Percentiles rank a stretch among this genome's conserved stretches.
Evolutionary conservation across 1,140 invertebrate genomes (phyloP).

Genomic region (Trinorchestia longiramus): DNA sequence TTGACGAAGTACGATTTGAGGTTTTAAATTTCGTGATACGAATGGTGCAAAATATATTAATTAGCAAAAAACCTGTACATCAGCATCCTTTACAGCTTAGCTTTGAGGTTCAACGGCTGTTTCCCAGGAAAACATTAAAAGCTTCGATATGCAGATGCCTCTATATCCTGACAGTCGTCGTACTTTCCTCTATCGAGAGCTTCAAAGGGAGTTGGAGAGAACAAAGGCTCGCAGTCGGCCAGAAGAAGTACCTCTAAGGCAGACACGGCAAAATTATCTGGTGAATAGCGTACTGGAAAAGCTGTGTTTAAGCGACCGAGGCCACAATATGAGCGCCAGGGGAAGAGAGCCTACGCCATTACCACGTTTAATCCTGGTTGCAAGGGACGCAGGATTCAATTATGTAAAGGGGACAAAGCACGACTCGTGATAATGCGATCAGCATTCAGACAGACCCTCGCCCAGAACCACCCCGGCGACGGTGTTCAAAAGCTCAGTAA

Average conservation of each 20-base stretch:
- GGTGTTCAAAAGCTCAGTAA: slow-evolving; percentile 33
- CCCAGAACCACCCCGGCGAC: slow-evolving; percentile 12
- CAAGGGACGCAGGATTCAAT: slow-evolving; percentile 49
- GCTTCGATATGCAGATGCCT: not conserved
- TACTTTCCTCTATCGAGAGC: not conserved
- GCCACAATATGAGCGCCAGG: slow-evolving; percentile 47
- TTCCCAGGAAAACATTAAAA: not conserved
- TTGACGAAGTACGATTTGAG: not conserved
- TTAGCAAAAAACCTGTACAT: not conserved
- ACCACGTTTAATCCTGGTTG: slow-evolving; percentile 54
- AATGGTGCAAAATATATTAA: not conserved
- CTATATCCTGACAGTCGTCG: not conserved
- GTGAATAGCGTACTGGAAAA: slow-evolving; percentile 48
- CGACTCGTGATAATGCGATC: slow-evolving; percentile 50
- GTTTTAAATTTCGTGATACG: not conserved
- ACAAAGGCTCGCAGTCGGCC: not conserved
- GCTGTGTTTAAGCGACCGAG: slow-evolving; percentile 49
- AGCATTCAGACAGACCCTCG: slow-evolving; percentile 28
- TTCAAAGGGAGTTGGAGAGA: slow-evolving; percentile 33
- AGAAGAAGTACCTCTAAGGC: slow-evolving; percentile 34
- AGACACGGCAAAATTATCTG: slow-evolving; percentile 50
- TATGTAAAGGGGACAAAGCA: slow-evolving; percentile 52
- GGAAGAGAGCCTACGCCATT: slow-evolving; percentile 37
- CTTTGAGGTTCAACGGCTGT: not conserved
- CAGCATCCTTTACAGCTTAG: not conserved